phyloP scores from a whole-genome alignment of 2,888 invertebrate genomes.

The Tipula lateralis region DNA sequence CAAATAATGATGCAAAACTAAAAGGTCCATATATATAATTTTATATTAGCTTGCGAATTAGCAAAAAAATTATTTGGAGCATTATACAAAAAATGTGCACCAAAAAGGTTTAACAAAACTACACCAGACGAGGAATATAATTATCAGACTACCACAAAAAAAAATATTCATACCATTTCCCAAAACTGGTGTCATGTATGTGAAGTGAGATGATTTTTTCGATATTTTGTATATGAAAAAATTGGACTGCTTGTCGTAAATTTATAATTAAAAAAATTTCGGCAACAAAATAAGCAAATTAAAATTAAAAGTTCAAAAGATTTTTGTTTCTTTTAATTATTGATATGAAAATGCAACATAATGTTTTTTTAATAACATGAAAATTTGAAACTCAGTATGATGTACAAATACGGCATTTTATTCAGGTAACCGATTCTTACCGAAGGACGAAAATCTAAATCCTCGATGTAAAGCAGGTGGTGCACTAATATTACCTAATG shows the following conservation, averaged over 20 bases:
- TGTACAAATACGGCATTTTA: neutral
- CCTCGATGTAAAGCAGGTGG: constrained; percentile 52
- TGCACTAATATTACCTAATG: constrained; percentile 63
- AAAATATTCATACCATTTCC: neutral
- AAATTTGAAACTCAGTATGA: neutral
- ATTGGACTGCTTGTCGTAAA: neutral
- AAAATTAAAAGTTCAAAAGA: neutral
- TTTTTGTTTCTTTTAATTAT: neutral
- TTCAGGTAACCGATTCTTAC: constrained; percentile 36
- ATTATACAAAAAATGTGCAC: neutral
- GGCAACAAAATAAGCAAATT: constrained; percentile 14
- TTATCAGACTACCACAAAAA: neutral
- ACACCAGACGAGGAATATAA: constrained; percentile 7
- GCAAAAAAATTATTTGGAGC: neutral
- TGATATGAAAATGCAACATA: neutral
- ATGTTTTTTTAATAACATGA: neutral
- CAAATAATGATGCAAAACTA: constrained; percentile 14
- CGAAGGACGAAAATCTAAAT: constrained; percentile 58
- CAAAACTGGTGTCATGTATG: neutral
- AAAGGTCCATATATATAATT: neutral
- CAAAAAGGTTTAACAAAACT: neutral
- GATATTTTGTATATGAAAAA: neutral
- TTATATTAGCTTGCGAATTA: neutral
- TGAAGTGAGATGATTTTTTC: neutral
- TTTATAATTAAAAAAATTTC: neutral